Base-by-base conservation (phyloP, 2,113 vertebrate species). In the Pseudorectes ferrugineus region DNA sequence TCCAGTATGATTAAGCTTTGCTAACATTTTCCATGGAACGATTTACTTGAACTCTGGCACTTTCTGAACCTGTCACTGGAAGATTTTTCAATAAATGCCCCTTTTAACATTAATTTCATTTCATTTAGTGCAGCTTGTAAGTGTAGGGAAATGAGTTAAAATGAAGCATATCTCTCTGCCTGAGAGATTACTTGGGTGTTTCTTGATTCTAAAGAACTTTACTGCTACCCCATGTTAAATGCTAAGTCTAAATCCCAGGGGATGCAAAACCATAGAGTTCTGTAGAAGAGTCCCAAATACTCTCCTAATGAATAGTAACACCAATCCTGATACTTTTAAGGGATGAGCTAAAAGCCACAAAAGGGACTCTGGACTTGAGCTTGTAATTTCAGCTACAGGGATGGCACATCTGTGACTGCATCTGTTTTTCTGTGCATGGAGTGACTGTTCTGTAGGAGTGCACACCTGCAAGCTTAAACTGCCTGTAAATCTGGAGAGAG, bases 1-100 rank as follows among this genome's bases (percentile, higher is more conserved):
- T 97, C 95, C 93, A 96, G 93, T 89, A 92, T 93, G 97, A 97
- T 98, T 97, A 97, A 78, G 81, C 95, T 93, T 91, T 97, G 94
- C 96, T 96, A 97, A 97, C 96, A 95, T 85, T 86, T 96, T 96
- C 86, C 94, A 68, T 88, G 88, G 92, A 96, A 95, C 40, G 49
- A 80, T 96, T 97, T 97, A 89, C 62, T 95, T 96, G 97, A 97
- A 97, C 96, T 97, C 93, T 97, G 92, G 92, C 80, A 94, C 89
- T 94, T 97, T 95, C 55, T 93, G 96, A 91, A 95, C 82, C 67
- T 90, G 77, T 94, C 95, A 93, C 92, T 81, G 87, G 17, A 62
- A 96, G 89, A 71, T 45, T 89, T 92, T 85, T 94, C 89, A 94
- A 72, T 89, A 91, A 96, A 88, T 31, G 35, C 21, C 77, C 67